Conservation (phyloP, 2,888 invertebrate species). For the Napeogenes inachia region DNA sequence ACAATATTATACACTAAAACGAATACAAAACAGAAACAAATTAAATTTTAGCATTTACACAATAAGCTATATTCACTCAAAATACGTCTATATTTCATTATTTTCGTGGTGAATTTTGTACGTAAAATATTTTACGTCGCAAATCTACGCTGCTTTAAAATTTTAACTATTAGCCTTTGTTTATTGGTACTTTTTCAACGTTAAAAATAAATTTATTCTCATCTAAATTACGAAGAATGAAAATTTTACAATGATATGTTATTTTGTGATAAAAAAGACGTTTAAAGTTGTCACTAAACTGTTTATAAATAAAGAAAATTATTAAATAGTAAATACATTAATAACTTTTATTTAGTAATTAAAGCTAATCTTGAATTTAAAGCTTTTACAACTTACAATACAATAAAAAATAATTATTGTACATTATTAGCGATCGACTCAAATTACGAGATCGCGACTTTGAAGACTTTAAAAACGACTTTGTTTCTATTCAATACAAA, state of each 20-base stretch:
- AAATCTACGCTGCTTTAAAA: not conserved
- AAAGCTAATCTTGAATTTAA: slow-evolving; percentile 77
- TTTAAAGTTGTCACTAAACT: not conserved
- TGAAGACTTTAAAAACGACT: not conserved
- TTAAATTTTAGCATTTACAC: too few species aligned
- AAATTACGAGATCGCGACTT: not conserved
- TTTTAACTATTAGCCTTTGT: slow-evolving; percentile 27
- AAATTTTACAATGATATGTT: slow-evolving; percentile 16
- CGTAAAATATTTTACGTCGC: too few species aligned
- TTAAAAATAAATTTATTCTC: slow-evolving; percentile 11
- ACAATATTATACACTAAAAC: slow-evolving; percentile 29
- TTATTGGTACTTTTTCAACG: slow-evolving; percentile 16
- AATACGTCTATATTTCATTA: too few species aligned
- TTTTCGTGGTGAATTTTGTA: too few species aligned
- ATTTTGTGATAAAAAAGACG: slow-evolving; percentile 9
- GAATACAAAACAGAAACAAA: too few species aligned
- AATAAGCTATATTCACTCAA: too few species aligned
- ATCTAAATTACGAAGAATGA: slow-evolving; percentile 13
- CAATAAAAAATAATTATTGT: slow-evolving; percentile 30
- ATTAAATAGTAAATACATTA: slow-evolving; percentile 21
- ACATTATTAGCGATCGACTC: slow-evolving; percentile 22
- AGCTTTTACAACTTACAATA: slow-evolving; percentile 68
- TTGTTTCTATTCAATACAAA: too few species aligned
- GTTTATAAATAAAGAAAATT: slow-evolving; percentile 22
- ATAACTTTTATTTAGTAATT: slow-evolving; percentile 63